These are phyloP conservation scores for Acrocephalus arundinaceus DNA, from an alignment of 2,113 vertebrate genomes.

Conservation along the genomic window DNA sequence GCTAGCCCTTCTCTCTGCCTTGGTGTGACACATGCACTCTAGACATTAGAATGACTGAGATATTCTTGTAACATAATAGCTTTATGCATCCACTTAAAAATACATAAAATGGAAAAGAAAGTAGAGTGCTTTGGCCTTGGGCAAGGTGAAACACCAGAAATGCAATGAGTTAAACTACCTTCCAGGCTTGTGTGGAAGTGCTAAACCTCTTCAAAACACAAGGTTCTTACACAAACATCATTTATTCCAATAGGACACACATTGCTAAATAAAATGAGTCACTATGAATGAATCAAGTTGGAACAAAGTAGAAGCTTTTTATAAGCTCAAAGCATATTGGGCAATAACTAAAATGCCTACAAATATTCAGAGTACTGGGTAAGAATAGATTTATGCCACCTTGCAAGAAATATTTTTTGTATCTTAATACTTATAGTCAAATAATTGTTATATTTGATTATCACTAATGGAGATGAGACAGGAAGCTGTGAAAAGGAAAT, in stretches of 20 bases:
- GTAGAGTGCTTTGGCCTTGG: not conserved
- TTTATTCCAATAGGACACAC: not conserved
- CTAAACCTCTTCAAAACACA: not conserved
- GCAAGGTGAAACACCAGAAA: not conserved
- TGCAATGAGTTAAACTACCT: not conserved
- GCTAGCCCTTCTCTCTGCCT: not conserved
- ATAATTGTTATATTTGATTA: not conserved
- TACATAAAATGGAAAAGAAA: not conserved
- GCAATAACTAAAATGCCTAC: not conserved
- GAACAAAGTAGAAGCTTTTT: conserved; percentile 4
- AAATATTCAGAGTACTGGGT: not conserved
- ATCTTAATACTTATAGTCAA: not conserved
- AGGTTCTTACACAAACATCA: not conserved
- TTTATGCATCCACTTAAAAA: not conserved
- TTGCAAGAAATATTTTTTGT: not conserved
- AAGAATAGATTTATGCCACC: not conserved
- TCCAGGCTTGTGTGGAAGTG: not conserved
- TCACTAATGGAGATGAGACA: not conserved
- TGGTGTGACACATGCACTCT: not conserved
- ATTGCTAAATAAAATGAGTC: not conserved
- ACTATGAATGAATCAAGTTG: not conserved
- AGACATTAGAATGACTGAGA: not conserved
- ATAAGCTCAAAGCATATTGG: not conserved
- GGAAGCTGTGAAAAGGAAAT: not conserved
- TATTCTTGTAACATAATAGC: not conserved